A percentile compares a stretch with the other conserved stretches of the same genome.
phyloP scores from a whole-genome alignment of 2,113 vertebrate genomes.

The Muscicapa adusta region DNA sequence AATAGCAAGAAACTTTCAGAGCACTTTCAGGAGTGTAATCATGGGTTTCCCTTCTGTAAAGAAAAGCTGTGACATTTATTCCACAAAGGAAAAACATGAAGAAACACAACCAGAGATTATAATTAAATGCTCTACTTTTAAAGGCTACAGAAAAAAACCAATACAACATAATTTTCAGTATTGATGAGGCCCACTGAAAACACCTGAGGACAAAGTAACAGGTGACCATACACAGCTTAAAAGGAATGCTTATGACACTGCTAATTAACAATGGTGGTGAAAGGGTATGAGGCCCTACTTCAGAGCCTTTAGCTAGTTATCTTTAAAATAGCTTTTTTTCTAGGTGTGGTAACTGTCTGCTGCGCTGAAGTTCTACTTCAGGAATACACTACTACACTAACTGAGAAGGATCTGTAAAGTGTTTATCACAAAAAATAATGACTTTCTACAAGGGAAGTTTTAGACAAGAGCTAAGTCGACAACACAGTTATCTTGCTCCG shows the following conservation, averaged over 20 bases:
- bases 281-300: not conserved
- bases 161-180: not conserved
- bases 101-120: not conserved
- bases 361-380: not conserved
- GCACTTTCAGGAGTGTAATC: not conserved
- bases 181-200: not conserved
- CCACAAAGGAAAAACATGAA: not conserved
- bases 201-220: constrained; percentile 21
- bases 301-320: not conserved
- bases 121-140: not conserved
- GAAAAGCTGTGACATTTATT: not conserved
- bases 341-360: not conserved
- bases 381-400: not conserved
- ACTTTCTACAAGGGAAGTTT: not conserved
- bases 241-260: not conserved
- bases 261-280: not conserved
- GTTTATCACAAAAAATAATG: not conserved
- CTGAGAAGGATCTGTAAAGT: not conserved
- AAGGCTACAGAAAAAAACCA: not conserved
- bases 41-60: not conserved
- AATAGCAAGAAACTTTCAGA: constrained; percentile 4
- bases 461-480: not conserved
- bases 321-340: not conserved
- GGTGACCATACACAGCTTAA: not conserved
- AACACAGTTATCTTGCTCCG: not conserved